A percentile compares a stretch with the other conserved stretches of the same genome.
Conservation (phyloP, 2,888 invertebrate species). For the Isotomurus palustris region DNA sequence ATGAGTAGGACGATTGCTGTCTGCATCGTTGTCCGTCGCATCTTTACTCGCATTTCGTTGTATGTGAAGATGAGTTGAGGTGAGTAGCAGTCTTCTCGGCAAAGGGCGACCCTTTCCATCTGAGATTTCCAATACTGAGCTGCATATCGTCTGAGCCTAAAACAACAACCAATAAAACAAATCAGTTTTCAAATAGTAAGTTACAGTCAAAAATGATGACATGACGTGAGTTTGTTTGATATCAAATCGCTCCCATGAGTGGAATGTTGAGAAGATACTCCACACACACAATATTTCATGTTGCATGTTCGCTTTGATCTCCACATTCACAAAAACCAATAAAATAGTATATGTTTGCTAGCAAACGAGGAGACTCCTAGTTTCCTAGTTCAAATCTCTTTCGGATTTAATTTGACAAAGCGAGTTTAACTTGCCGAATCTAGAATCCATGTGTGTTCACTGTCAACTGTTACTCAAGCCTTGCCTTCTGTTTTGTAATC, state of each 20-base stretch:
- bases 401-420: not conserved
- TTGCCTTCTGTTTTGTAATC: no score
- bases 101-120: constrained; percentile 42
- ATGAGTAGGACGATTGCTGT: constrained; percentile 42
- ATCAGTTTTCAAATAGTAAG: not conserved
- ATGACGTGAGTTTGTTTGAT: no score
- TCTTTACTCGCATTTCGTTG: constrained; percentile 33
- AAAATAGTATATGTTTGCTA: no score
- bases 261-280: no score
- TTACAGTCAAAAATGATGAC: not conserved
- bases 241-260: no score
- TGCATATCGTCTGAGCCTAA: constrained; percentile 18
- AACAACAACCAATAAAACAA: not conserved
- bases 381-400: not conserved
- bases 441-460: no score
- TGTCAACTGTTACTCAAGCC: no score
- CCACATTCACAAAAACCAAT: no score
- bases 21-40: constrained; percentile 36
- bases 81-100: constrained; percentile 35
- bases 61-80: constrained; percentile 40
- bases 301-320: no score
- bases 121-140: constrained; percentile 39
- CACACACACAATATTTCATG: no score
- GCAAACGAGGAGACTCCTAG: no score
- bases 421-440: no score